These are phyloP conservation scores for Zaprionus ghesquierei DNA, from an alignment of 1,140 invertebrate genomes.

Conservation along the genomic window DNA sequence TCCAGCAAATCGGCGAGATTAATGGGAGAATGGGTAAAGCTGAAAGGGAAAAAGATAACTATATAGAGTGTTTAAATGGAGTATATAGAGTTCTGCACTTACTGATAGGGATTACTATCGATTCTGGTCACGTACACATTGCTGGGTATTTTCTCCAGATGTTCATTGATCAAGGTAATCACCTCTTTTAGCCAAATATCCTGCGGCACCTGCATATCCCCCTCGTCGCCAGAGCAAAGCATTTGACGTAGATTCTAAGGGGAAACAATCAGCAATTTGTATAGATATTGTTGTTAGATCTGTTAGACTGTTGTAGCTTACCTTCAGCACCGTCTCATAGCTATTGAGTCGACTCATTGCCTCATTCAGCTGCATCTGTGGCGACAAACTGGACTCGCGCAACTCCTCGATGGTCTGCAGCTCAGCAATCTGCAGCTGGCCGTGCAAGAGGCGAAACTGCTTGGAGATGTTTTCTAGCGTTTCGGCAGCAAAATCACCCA, in stretches of 20 bases:
- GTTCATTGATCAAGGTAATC: slow-evolving; percentile 10
- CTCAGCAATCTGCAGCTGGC: slow-evolving; percentile 65
- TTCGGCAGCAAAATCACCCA: slow-evolving; percentile 55
- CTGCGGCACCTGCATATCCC: neutral
- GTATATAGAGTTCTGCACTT: neutral
- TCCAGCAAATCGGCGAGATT: slow-evolving; percentile 16
- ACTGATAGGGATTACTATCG: slow-evolving; percentile 61
- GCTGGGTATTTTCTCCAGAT: slow-evolving; percentile 59
- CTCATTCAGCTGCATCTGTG: slow-evolving; percentile 51
- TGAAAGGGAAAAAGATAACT: neutral
- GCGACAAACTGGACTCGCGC: slow-evolving; percentile 48
- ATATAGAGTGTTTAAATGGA: neutral
- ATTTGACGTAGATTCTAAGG: slow-evolving; percentile 41
- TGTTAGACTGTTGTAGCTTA: slow-evolving; percentile 32
- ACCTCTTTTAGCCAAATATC: slow-evolving; percentile 43
- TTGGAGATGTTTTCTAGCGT: slow-evolving; percentile 46
- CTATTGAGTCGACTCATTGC: slow-evolving; percentile 45
- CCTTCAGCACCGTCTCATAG: slow-evolving; percentile 52
- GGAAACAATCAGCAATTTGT: neutral
- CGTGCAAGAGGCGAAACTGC: slow-evolving; percentile 62
- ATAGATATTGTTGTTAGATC: neutral
- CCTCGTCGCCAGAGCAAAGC: neutral
- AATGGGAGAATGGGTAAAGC: neutral
- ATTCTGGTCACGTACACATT: slow-evolving; percentile 37
- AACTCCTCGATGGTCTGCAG: slow-evolving; percentile 52